Evolutionary conservation across 2,797 vertebrate genomes (phyloP).

Genomic region (Megaceryle alcyon): DNA sequence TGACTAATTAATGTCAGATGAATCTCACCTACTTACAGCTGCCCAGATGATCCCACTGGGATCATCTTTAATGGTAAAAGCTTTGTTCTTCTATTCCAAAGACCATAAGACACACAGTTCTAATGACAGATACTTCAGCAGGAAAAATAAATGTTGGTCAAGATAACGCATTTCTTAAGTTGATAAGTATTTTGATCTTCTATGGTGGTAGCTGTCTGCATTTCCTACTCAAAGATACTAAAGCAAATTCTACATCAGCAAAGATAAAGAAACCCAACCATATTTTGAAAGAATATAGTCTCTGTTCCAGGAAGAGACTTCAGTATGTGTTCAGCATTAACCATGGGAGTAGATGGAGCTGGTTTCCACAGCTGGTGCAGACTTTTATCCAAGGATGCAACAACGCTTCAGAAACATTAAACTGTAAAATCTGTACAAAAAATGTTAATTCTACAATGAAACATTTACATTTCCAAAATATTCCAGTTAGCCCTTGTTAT

Average conservation of each 20-base stretch:
- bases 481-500: neutral
- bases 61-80: neutral
- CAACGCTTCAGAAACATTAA: neutral
- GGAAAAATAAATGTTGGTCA: neutral
- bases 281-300: neutral
- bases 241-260: neutral
- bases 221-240: neutral
- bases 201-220: neutral
- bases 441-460: neutral
- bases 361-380: neutral
- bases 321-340: neutral
- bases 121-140: neutral
- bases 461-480: neutral
- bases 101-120: fast-evolving
- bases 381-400: neutral
- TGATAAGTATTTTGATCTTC: neutral
- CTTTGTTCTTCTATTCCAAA: neutral
- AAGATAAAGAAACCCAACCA: fast-evolving
- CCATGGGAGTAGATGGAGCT: neutral
- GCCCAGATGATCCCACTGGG: neutral
- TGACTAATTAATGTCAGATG: neutral
- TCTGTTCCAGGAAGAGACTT: neutral
- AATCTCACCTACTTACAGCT: neutral
- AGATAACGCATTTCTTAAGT: neutral
- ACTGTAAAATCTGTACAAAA: neutral